Evolutionary conservation across 2,797 vertebrate species (phyloP).

Genomic region (Enoplosus armatus): DNA sequence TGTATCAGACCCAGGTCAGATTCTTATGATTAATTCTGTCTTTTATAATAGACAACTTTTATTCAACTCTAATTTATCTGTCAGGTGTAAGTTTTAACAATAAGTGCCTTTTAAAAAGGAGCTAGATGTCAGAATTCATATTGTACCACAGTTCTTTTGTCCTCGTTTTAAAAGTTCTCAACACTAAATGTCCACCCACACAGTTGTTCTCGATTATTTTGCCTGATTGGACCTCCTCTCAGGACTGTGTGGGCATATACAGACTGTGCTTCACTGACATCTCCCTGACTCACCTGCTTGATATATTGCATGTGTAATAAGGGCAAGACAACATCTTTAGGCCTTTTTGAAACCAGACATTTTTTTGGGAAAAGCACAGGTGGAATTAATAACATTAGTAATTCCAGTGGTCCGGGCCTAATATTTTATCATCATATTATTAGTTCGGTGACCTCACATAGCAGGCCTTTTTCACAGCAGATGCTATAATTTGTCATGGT

Average conservation of each 20-base stretch:
- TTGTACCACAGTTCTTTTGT: neutral
- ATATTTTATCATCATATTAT: too few relatives aligned
- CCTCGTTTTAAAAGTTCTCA: conserved; percentile 14
- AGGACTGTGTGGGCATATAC: conserved; percentile 37
- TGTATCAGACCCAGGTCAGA: neutral
- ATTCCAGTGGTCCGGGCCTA: neutral
- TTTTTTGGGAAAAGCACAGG: neutral
- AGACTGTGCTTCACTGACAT: conserved; percentile 6
- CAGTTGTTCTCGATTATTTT: conserved; percentile 21
- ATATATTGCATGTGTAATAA: conserved; percentile 9
- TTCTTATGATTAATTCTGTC: neutral
- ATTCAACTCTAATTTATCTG: neutral
- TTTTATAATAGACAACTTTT: neutral
- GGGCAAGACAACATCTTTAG: neutral
- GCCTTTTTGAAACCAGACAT: conserved; percentile 2
- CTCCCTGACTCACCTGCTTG: conserved; percentile 35
- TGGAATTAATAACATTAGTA: conserved; percentile 2
- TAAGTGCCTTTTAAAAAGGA: neutral
- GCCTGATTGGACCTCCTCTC: conserved; percentile 32
- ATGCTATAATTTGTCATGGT: neutral
- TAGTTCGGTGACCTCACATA: neutral
- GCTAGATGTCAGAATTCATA: neutral
- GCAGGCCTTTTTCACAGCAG: neutral
- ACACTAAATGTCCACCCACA: conserved; percentile 13
- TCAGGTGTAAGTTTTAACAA: neutral